phyloP scores from a whole-genome alignment of 2,113 vertebrate genomes.

The Ceyx cyanopectus region DNA sequence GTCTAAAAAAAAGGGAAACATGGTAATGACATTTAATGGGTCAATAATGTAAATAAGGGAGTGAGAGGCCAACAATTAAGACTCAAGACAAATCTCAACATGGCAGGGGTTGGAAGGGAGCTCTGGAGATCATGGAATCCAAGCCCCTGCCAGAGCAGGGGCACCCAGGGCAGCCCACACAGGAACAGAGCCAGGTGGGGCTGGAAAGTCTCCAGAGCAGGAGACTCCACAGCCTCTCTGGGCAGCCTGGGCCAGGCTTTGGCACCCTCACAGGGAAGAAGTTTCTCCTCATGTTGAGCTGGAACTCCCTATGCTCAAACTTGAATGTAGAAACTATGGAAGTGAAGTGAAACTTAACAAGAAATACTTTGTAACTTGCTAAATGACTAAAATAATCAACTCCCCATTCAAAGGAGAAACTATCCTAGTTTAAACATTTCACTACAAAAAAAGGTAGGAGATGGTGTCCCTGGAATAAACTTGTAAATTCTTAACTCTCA shows the following conservation, averaged over 20 bases:
- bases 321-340: too few relatives aligned
- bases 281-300: too few relatives aligned
- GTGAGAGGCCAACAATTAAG: background rate
- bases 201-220: too few relatives aligned
- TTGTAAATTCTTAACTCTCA: background rate
- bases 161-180: too few relatives aligned
- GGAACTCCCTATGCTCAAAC: too few relatives aligned
- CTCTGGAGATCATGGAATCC: too few relatives aligned
- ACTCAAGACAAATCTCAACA: background rate
- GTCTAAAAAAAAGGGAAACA: background rate
- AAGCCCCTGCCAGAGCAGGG: too few relatives aligned
- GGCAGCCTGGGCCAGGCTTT: too few relatives aligned
- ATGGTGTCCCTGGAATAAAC: background rate
- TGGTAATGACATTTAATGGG: background rate
- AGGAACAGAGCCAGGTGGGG: too few relatives aligned
- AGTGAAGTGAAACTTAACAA: background rate
- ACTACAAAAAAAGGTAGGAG: background rate
- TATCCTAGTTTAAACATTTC: background rate
- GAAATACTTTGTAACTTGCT: background rate
- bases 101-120: too few relatives aligned
- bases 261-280: too few relatives aligned
- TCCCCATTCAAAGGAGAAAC: background rate
- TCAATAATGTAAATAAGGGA: background rate
- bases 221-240: too few relatives aligned
- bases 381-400: background rate